Evolutionary conservation across 2,797 vertebrate species (phyloP).

Genomic region (Cossypha niveicapilla): DNA sequence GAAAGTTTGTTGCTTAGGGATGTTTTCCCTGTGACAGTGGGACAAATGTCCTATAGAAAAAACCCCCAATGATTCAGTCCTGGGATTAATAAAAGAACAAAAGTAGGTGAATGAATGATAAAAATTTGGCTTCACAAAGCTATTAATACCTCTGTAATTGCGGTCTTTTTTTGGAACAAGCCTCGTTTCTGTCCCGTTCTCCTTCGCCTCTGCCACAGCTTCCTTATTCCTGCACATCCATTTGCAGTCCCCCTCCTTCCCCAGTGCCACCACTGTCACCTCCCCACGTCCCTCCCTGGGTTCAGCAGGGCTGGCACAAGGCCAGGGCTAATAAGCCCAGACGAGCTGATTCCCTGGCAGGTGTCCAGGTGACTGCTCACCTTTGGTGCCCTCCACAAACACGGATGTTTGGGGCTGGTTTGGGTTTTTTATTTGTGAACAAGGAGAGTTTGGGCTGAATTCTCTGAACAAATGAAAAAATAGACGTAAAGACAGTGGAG

Average conservation of each 20-base stretch:
- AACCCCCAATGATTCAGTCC: background rate
- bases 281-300: rapidly evolving
- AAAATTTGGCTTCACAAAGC: background rate
- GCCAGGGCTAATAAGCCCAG: background rate
- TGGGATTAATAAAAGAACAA: background rate
- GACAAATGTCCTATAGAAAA: background rate
- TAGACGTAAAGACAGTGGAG: background rate
- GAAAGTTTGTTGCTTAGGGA: background rate
- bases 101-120: constrained; percentile 23
- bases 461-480: background rate
- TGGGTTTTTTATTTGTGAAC: background rate
- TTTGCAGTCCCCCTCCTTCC: background rate
- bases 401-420: background rate
- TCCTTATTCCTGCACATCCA: background rate
- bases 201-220: background rate
- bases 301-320: background rate
- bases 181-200: background rate
- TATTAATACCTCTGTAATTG: constrained; percentile 17
- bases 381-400: background rate
- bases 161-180: constrained; percentile 13
- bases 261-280: background rate
- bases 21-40: background rate
- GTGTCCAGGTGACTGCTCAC: background rate
- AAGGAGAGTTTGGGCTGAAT: background rate
- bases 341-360: background rate